These are phyloP conservation scores for Amblyornis subalaris DNA, from an alignment of 2,113 vertebrate genomes.

Conservation along the genomic window DNA sequence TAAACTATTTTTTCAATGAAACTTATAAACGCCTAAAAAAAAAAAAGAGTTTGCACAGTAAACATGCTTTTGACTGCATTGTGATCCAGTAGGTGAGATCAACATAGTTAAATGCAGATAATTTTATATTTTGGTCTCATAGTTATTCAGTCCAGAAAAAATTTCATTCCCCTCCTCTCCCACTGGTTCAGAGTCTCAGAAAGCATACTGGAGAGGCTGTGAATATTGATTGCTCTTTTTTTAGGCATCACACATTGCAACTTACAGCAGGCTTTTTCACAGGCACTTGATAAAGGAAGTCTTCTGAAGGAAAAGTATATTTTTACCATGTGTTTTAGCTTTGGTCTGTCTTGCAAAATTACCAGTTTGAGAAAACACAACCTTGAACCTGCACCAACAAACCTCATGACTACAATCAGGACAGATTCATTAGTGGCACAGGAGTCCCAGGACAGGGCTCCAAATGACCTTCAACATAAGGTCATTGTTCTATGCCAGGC, in stretches of 20 bases:
- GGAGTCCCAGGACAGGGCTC: background rate
- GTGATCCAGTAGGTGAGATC: background rate
- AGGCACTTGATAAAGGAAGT: background rate
- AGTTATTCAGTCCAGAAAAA: background rate
- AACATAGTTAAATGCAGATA: background rate
- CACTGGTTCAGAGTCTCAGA: background rate
- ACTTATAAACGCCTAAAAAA: background rate
- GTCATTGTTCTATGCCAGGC: background rate
- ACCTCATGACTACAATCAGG: background rate
- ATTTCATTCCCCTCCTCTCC: background rate
- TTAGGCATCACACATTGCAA: background rate
- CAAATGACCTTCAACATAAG: background rate
- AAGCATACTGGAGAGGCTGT: background rate
- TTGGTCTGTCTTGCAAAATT: background rate
- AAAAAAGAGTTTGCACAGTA: background rate
- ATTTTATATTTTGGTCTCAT: background rate
- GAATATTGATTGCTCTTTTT: background rate
- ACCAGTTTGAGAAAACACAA: background rate
- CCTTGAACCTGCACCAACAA: background rate
- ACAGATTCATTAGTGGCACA: background rate
- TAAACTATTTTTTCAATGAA: background rate
- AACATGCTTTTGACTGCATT: background rate
- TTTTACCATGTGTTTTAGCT: background rate
- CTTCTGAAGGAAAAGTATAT: background rate
- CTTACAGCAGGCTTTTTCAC: background rate